Conservation (phyloP, 2,888 invertebrate species). For the Ochropleura leucogaster region DNA sequence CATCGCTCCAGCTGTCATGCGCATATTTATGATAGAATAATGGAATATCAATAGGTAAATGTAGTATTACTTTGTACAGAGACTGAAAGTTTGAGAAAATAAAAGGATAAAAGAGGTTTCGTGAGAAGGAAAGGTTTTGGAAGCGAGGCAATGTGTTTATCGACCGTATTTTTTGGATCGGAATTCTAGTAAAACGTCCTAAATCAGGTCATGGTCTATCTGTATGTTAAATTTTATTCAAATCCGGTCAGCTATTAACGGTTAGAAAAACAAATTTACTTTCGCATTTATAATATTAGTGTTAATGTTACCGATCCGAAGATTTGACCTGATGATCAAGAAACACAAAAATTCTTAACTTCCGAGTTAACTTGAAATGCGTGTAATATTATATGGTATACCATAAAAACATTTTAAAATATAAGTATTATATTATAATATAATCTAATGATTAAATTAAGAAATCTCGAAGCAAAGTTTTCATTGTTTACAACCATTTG, state of each 20-base stretch:
- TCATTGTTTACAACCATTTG: not conserved
- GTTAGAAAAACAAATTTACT: not conserved
- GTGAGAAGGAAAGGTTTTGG: not conserved
- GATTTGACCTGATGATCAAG: too few relatives aligned
- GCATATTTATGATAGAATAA: constrained; percentile 41
- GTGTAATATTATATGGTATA: constrained; percentile 8
- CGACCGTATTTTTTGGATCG: not conserved
- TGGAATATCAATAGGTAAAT: constrained; percentile 27
- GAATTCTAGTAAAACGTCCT: not conserved
- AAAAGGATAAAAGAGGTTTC: not conserved
- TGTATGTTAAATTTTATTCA: not conserved
- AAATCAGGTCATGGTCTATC: not conserved
- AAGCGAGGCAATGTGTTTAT: not conserved
- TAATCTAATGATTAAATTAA: not conserved
- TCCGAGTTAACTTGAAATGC: constrained; percentile 1
- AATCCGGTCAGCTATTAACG: not conserved
- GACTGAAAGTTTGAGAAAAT: constrained; percentile 12
- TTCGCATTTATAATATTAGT: not conserved
- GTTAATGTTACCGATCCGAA: constrained; percentile 6
- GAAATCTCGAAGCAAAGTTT: not conserved
- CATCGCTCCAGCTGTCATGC: constrained; percentile 38
- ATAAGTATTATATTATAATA: too few relatives aligned
- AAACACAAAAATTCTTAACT: too few relatives aligned
- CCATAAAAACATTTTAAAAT: not conserved
- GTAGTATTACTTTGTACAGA: constrained; percentile 10